These are phyloP conservation scores for Agriopis aurantiaria DNA, from an alignment of 2,888 invertebrate species.

Conservation along the genomic window DNA sequence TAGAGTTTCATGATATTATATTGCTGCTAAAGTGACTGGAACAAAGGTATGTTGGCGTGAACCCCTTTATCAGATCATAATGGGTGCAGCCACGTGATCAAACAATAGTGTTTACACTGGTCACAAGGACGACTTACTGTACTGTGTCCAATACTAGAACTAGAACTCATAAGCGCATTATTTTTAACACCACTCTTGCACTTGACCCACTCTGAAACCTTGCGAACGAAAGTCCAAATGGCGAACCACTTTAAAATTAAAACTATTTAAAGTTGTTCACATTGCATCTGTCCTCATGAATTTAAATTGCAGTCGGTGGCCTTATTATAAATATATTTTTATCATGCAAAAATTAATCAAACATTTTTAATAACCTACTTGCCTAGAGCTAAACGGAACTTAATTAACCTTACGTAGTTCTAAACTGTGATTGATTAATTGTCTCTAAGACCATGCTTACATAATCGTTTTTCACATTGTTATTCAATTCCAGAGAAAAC, in stretches of 20 bases:
- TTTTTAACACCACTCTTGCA: conserved; percentile 53
- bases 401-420: conserved; percentile 36
- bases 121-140: conserved; percentile 70
- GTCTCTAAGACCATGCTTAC: conserved; percentile 24
- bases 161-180: conserved; percentile 57
- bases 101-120: conserved; percentile 82
- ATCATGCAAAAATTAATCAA: conserved; percentile 29
- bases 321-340: conserved; percentile 19
- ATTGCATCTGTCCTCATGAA: conserved; percentile 20
- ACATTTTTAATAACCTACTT: conserved; percentile 35
- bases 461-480: conserved; percentile 23
- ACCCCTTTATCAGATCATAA: conserved; percentile 76
- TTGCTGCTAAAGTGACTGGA: conserved; percentile 46
- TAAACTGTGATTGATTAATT: conserved; percentile 26
- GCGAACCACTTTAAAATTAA: conserved; percentile 10
- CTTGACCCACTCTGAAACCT: conserved; percentile 46
- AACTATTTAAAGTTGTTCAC: conserved; percentile 19
- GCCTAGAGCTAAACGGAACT: conserved; percentile 31
- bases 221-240: conserved; percentile 17
- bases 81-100: conserved; percentile 76
- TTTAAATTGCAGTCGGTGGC: conserved; percentile 14
- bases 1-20: conserved; percentile 40
- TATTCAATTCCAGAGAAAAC: conserved; percentile 14
- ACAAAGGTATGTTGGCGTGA: conserved; percentile 67
- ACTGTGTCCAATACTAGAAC: conserved; percentile 62